Percentiles rank a stretch among this genome's conserved stretches.
phyloP scores from a whole-genome alignment of 1,140 invertebrate species.

The Triops longicaudatus region DNA sequence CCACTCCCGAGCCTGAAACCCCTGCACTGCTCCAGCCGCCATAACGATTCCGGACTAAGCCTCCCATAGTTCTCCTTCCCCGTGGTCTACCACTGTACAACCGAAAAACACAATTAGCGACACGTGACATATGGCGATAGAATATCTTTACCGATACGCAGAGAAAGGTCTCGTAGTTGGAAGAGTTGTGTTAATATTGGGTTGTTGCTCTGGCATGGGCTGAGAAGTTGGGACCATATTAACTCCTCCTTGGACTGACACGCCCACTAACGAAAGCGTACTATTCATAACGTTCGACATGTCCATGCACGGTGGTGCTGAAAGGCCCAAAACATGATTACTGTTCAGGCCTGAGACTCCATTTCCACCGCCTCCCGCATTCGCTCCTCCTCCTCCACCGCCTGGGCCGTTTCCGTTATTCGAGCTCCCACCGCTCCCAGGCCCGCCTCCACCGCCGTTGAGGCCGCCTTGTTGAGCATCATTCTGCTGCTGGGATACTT shows the following conservation, averaged over 20 bases:
- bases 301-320: background rate
- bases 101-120: background rate
- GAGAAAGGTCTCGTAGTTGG: background rate
- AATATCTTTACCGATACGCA: background rate
- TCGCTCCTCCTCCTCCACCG: background rate
- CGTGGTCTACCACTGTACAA: constrained; percentile 21
- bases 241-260: background rate
- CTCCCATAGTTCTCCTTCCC: constrained; percentile 23
- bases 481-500: constrained; percentile 27
- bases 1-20: constrained; percentile 16
- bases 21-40: constrained; percentile 5
- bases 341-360: background rate
- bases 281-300: background rate
- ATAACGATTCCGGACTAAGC: constrained; percentile 16
- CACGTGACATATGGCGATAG: background rate
- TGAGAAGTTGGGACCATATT: background rate
- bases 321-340: background rate
- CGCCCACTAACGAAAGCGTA: background rate
- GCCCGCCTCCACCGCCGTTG: background rate
- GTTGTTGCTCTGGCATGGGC: background rate
- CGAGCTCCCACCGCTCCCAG: background rate
- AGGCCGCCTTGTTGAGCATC: constrained; percentile 21
- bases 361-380: background rate
- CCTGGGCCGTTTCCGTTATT: background rate
- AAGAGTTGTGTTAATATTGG: background rate